Base-by-base conservation (phyloP, 2,888 invertebrate species). In the Yponomeuta cagnagella region DNA sequence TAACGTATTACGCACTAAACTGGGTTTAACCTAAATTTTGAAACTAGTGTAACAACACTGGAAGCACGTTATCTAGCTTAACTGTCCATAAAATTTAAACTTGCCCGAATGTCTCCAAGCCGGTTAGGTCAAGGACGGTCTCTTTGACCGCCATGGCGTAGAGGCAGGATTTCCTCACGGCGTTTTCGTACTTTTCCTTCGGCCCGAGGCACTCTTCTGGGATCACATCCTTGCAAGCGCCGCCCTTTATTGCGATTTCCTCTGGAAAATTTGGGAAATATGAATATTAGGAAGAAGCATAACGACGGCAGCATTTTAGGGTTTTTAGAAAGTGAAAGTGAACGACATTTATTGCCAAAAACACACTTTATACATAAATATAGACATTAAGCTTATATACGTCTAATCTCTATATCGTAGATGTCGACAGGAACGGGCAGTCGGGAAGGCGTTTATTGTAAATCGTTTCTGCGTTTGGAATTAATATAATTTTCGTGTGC, bases 161-260 rank as follows among this genome's bases (percentile, higher is more conserved):
- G 48, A 96, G 76, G 72, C 95, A 95, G 0, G 96, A 94, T 82
- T 95, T 96, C 68, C 94, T 93, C 52, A 97, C 82, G 15, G 95
- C 94, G 79, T 95, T 94, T 80, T 96, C 96, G 79, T 97, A 97
- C 74, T 95, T 93, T 77, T 97, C 96, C 78, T 95, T 95, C 75
- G 96, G 95, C 70, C 96, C 95, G 75, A 96, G 86, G 81, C 95
- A 97, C 74, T 95, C 96, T 33, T 94, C 90, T 2, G 96, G 96
- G 10, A 95, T 81, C 58, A 85, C 84, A 74, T 95, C 95, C 76
- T 88, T 83, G 15, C 95, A 83, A 8, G 93, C 93, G 0, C 95
- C 95, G 81, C 95, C 85, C 33, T 90, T 88, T 0, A 90, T 72
- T 0, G 86, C 79, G 64, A 84, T 76, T 15, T 82, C 77, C 80